Conservation (phyloP, 2,888 invertebrate genomes). For the Drosophila lacicola region DNA sequence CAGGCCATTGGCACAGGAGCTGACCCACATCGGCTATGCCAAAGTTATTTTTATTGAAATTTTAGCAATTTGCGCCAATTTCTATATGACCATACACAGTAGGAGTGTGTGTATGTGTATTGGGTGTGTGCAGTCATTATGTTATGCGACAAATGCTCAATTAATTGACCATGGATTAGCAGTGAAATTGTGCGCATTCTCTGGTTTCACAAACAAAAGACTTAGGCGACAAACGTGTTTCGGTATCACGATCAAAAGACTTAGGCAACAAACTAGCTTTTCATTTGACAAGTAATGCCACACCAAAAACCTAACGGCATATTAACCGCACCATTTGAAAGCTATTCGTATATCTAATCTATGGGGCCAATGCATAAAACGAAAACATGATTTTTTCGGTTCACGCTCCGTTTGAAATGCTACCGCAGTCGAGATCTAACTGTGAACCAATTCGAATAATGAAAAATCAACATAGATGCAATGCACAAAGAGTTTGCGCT, state of each 20-base stretch:
- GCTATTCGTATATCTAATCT: slow-evolving; percentile 59
- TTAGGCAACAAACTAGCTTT: slow-evolving; percentile 26
- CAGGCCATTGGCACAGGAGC: slow-evolving; percentile 68
- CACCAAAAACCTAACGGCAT: slow-evolving; percentile 61
- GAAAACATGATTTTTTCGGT: slow-evolving; percentile 63
- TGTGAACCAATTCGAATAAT: slow-evolving; percentile 65
- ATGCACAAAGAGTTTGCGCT: slow-evolving; percentile 26
- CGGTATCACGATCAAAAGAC: slow-evolving; percentile 41
- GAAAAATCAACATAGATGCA: slow-evolving; percentile 48
- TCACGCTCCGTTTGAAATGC: slow-evolving; percentile 59
- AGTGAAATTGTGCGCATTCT: slow-evolving; percentile 65
- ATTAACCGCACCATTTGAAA: slow-evolving; percentile 63
- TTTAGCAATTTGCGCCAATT: slow-evolving; percentile 71
- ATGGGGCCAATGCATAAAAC: slow-evolving; percentile 46
- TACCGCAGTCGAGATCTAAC: slow-evolving; percentile 57
- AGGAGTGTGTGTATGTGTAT: not conserved
- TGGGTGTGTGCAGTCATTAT: slow-evolving; percentile 12
- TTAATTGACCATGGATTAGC: slow-evolving; percentile 58
- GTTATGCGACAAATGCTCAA: slow-evolving; percentile 68
- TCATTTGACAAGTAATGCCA: slow-evolving; percentile 37
- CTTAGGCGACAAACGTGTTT: slow-evolving; percentile 44
- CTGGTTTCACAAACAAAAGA: slow-evolving; percentile 44
- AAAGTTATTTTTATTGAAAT: slow-evolving; percentile 74
- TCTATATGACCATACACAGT: slow-evolving; percentile 36
- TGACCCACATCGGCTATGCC: slow-evolving; percentile 65